Base-by-base conservation (phyloP, 2,797 vertebrate genomes). In the Lindbergichthys nudifrons region DNA sequence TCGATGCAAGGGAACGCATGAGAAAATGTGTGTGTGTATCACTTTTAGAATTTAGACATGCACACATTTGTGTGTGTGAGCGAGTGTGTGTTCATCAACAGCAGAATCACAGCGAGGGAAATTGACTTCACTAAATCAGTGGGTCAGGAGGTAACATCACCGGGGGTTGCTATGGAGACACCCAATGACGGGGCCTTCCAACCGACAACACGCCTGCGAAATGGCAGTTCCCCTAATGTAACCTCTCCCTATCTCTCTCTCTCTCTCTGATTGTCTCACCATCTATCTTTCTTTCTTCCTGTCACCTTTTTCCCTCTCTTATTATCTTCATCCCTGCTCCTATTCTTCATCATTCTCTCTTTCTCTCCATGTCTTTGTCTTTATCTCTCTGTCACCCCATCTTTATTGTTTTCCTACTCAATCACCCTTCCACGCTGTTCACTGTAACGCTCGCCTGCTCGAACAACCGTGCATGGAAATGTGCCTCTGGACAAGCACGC, bases 81-180 rank as follows among this genome's bases (percentile, higher is more conserved):
- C 30, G n/a, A 47, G 60, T 75, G 61, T 54, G 54, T 65, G 60
- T 76, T 66, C 46, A 68, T 77, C 87, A 82, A 80, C 80, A 91
- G 90, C 85, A 91, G 83, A 92, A 91, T 91, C 89, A 92, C 83
- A 86, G 89, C 88, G 81, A 73, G 89, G 87, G 83, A 93, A 93
- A 93, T 89, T 90, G 91, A 88, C 89, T 94, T 84, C 92, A 84
- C 88, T 89, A 93, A 93, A 94, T 93, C 89, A 92, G 89, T 84
- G 91, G 94, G 94, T 94, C 93, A 95, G 91, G 88, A 93, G 93
- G 94, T 93, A 93, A 93, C 91, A 93, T 93, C 91, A 92, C 87
- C 66, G 51, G 84, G 87, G 90, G 94, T 95, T 95, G 93, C 93
- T 88, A 95, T 95, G 94, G 94, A 93, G 93, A 95, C 93, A 85